Conservation (phyloP, 2,797 vertebrate genomes). For the Coregonus ussuriensis region DNA sequence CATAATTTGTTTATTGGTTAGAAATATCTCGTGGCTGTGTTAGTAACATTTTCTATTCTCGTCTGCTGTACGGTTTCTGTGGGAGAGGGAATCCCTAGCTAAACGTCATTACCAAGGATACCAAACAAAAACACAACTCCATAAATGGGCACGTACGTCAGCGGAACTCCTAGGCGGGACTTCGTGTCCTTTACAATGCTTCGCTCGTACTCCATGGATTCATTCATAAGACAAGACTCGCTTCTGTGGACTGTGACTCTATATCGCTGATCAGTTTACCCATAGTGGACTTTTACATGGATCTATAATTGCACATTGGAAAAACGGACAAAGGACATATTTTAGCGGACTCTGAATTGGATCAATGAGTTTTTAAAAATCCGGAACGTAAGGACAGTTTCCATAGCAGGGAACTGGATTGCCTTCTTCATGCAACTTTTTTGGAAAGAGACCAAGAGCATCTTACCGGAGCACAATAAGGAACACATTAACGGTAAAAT, state of each 20-base stretch:
- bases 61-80: conserved; percentile 76
- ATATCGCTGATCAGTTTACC: conserved; percentile 41
- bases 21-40: conserved; percentile 75
- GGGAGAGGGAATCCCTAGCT: conserved; percentile 93
- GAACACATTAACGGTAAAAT: conserved; percentile 65
- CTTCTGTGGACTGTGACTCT: conserved; percentile 54
- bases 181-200: conserved; percentile 57
- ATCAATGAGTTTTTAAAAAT: conserved; percentile 31
- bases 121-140: conserved; percentile 94
- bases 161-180: conserved; percentile 90
- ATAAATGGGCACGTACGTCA: conserved; percentile 99
- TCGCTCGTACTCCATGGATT: conserved; percentile 71
- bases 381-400: conserved; percentile 54
- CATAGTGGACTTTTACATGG: conserved; percentile 68
- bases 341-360: conserved; percentile 48
- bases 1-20: conserved; percentile 72
- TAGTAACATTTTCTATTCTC: conserved; percentile 80
- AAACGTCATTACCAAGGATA: conserved; percentile 97
- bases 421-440: conserved; percentile 84
- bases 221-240: conserved; percentile 90
- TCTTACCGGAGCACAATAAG: conserved; percentile 63
- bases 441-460: conserved; percentile 79
- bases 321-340: conserved; percentile 24
- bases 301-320: conserved; percentile 61
- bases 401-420: conserved; percentile 70